Conservation (phyloP, 2,113 vertebrate genomes). For the Grammomys dolichurus region DNA sequence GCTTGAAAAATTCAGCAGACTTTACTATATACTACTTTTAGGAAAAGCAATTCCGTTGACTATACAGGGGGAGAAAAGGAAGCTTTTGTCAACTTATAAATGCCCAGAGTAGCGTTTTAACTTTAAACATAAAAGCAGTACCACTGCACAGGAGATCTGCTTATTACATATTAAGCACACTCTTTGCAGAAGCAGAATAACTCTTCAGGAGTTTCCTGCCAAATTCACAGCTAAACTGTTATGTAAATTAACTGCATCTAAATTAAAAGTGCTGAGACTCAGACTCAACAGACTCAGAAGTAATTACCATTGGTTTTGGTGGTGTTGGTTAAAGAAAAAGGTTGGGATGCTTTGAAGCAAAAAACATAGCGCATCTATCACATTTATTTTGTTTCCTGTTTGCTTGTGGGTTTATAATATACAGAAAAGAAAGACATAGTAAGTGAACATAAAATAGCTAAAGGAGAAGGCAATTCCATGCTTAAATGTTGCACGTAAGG, state of each 20-base stretch:
- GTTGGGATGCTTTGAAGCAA: conserved; percentile 64
- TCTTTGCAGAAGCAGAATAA: conserved; percentile 74
- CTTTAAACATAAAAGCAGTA: conserved; percentile 61
- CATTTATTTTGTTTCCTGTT: conserved; percentile 66
- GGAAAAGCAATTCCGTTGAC: conserved; percentile 56
- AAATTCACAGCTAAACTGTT: conserved; percentile 80
- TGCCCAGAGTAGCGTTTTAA: conserved; percentile 41
- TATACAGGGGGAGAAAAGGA: conserved; percentile 15
- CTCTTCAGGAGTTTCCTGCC: conserved; percentile 74
- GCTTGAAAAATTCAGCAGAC: conserved; percentile 62
- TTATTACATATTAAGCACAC: conserved; percentile 74
- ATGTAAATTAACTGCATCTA: conserved; percentile 81
- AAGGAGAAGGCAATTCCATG: not conserved
- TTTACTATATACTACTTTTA: conserved; percentile 46
- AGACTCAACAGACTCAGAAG: conserved; percentile 57
- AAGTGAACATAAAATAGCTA: conserved; percentile 41
- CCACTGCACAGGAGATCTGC: conserved; percentile 65
- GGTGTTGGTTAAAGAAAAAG: conserved; percentile 49
- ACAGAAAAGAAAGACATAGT: conserved; percentile 20
- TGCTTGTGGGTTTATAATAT: conserved; percentile 8
- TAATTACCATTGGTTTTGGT: conserved; percentile 55
- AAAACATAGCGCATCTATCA: conserved; percentile 61
- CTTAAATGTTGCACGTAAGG: not conserved
- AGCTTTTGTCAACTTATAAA: conserved; percentile 64
- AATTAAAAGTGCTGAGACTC: conserved; percentile 76